phyloP scores from a whole-genome alignment of 2,888 invertebrate genomes.

The Leuctra nigra region DNA sequence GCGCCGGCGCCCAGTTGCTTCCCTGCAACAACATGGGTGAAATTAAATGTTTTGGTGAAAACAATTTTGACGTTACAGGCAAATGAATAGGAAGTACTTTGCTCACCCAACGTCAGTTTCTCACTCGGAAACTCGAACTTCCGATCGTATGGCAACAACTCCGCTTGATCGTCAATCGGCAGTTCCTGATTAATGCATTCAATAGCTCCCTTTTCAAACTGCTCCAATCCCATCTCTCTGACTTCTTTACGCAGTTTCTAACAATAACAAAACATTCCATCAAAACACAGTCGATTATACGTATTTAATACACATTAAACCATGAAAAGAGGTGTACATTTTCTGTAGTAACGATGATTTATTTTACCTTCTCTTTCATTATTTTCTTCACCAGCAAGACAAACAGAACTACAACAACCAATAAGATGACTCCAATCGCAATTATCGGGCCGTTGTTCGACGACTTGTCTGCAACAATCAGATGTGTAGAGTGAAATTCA shows the following conservation, averaged over 20 bases:
- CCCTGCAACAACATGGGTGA: conserved; percentile 45
- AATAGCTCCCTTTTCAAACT: conserved; percentile 72
- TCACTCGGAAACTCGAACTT: conserved; percentile 89
- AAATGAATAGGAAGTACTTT: not conserved
- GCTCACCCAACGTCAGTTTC: conserved; percentile 66
- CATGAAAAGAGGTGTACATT: not conserved
- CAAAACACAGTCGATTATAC: not conserved
- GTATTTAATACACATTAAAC: not conserved
- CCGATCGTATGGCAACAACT: conserved; percentile 84
- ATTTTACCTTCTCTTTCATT: conserved; percentile 38
- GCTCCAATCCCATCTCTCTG: conserved; percentile 62
- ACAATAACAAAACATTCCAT: conserved; percentile 10
- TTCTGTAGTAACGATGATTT: not conserved
- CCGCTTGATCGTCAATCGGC: conserved; percentile 88
- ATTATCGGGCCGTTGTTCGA: conserved; percentile 24
- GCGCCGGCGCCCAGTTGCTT: conserved; percentile 90
- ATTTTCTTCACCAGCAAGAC: conserved; percentile 30
- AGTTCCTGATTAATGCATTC: conserved; percentile 81
- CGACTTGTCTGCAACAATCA: conserved; percentile 30
- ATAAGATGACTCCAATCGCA: conserved; percentile 32
- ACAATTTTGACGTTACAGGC: conserved; percentile 6
- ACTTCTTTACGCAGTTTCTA: conserved; percentile 58
- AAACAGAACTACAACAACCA: conserved; percentile 34
- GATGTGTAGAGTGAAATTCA: no score
- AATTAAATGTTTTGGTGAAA: not conserved